Conservation (phyloP, 2,888 invertebrate species). For the Stenodema calcarata region DNA sequence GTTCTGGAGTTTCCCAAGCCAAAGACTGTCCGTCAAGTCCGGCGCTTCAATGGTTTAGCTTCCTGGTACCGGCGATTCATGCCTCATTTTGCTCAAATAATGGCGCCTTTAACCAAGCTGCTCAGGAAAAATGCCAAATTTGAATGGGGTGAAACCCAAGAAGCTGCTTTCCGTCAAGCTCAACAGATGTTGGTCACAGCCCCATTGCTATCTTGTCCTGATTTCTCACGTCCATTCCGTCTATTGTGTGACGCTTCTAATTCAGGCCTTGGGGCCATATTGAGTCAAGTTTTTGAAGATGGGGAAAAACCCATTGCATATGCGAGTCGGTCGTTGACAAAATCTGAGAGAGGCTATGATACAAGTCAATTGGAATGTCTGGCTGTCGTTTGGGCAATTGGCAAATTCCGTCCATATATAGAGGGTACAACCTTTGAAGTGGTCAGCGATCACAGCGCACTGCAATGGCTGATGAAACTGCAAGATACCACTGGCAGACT, state of each 20-base stretch:
- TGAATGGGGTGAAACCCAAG: slow-evolving; percentile 46
- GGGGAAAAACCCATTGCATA: slow-evolving; percentile 56
- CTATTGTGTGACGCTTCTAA: slow-evolving; percentile 53
- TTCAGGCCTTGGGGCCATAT: slow-evolving; percentile 50
- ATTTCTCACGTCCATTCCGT: slow-evolving; percentile 49
- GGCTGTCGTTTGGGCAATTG: slow-evolving; percentile 56
- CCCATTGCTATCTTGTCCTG: slow-evolving; percentile 52
- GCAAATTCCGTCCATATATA: slow-evolving; percentile 47
- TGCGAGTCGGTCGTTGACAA: slow-evolving; percentile 53
- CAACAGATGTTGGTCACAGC: slow-evolving; percentile 34
- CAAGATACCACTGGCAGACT: slow-evolving; percentile 56
- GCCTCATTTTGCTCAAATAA: slow-evolving; percentile 53
- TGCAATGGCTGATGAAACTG: slow-evolving; percentile 56
- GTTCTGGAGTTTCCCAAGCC: slow-evolving; percentile 22
- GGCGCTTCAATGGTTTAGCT: background rate
- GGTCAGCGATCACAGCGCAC: slow-evolving; percentile 55
- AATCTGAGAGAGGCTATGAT: slow-evolving; percentile 54
- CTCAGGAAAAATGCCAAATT: slow-evolving; percentile 49
- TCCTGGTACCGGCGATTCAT: slow-evolving; percentile 54
- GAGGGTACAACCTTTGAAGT: slow-evolving; percentile 42
- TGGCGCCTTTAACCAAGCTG: slow-evolving; percentile 55
- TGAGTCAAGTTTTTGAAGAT: slow-evolving; percentile 55
- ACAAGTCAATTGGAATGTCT: slow-evolving; percentile 57
- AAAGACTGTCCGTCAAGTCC: slow-evolving; percentile 12
- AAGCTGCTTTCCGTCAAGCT: slow-evolving; percentile 39